Evolutionary conservation across 30 jellyfish, hydroid and myxozoan genomes (phyloP).

Genomic region (Catostylus mosaicus): DNA sequence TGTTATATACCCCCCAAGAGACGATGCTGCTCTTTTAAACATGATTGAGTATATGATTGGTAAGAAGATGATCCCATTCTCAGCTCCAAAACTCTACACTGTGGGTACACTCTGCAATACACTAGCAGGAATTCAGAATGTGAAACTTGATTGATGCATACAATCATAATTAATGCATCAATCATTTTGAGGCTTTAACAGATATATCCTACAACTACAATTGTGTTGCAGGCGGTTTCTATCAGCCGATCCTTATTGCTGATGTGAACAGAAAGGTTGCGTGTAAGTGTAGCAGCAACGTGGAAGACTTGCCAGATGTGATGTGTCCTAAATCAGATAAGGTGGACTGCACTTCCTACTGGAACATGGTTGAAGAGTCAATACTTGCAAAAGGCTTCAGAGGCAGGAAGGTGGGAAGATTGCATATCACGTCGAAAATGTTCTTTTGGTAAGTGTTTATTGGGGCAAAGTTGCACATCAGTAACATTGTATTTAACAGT

Average conservation of each 20-base stretch:
- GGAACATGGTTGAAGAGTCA: neutral
- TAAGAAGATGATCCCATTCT: neutral
- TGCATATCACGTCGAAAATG: slow-evolving; percentile 1
- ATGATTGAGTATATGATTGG: neutral
- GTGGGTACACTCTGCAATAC: slow-evolving; percentile 31
- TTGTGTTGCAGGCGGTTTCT: slow-evolving; percentile 48
- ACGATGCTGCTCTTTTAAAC: neutral
- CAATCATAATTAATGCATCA: slow-evolving; percentile 9
- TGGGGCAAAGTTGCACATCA: neutral
- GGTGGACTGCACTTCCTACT: neutral
- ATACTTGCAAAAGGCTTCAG: neutral
- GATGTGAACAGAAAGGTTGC: slow-evolving; percentile 71
- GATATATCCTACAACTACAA: slow-evolving; percentile 32
- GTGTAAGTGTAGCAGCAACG: slow-evolving; percentile 17
- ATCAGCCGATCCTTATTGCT: slow-evolving; percentile 44
- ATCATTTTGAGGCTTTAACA: neutral
- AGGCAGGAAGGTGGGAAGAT: neutral
- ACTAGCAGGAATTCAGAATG: neutral
- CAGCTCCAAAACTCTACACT: neutral
- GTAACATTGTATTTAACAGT: neutral
- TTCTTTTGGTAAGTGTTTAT: slow-evolving; percentile 5
- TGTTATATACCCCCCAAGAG: neutral
- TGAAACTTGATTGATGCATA: slow-evolving; percentile 3
- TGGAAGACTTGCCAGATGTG: neutral
- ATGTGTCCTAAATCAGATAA: neutral